Percentiles rank a stretch among this genome's conserved stretches.
Conservation (phyloP, 2,888 invertebrate species). For the Chaetoderma sp. region DNA sequence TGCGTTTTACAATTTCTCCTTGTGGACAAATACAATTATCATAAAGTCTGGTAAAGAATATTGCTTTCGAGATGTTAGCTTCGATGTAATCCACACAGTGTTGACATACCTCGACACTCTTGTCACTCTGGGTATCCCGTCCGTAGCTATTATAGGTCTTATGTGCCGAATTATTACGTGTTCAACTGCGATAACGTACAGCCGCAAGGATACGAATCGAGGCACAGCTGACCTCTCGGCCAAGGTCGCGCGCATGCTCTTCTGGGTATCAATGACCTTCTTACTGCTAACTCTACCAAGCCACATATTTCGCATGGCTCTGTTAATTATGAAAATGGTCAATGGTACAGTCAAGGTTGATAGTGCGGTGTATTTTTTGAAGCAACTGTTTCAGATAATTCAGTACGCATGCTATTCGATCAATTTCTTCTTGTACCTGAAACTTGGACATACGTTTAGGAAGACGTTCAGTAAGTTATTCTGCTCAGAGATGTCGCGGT, state of each 20-base stretch:
- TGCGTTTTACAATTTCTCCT: slow-evolving; percentile 18
- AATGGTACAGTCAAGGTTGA: neutral
- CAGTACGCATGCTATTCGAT: slow-evolving; percentile 26
- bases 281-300: slow-evolving; percentile 21
- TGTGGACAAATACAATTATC: slow-evolving; percentile 20
- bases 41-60: neutral
- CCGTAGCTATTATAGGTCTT: slow-evolving; percentile 13
- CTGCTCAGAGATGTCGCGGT: neutral
- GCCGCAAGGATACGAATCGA: neutral
- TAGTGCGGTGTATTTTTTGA: slow-evolving; percentile 5
- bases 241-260: slow-evolving; percentile 23
- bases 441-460: slow-evolving; percentile 28
- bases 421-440: slow-evolving; percentile 27
- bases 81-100: slow-evolving; percentile 1
- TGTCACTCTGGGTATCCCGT: slow-evolving; percentile 24
- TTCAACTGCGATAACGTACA: too few species aligned
- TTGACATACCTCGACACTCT: slow-evolving; percentile 26
- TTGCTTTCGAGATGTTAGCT: slow-evolving; percentile 8
- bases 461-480: slow-evolving; percentile 17
- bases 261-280: slow-evolving; percentile 24
- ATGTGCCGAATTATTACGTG: slow-evolving; percentile 15
- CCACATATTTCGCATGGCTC: slow-evolving; percentile 13
- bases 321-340: slow-evolving; percentile 6
- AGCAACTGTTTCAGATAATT: slow-evolving; percentile 20
- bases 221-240: slow-evolving; percentile 1